Evolutionary conservation across 2,888 invertebrate species (phyloP).

Genomic region (Parnassius glacialis): DNA sequence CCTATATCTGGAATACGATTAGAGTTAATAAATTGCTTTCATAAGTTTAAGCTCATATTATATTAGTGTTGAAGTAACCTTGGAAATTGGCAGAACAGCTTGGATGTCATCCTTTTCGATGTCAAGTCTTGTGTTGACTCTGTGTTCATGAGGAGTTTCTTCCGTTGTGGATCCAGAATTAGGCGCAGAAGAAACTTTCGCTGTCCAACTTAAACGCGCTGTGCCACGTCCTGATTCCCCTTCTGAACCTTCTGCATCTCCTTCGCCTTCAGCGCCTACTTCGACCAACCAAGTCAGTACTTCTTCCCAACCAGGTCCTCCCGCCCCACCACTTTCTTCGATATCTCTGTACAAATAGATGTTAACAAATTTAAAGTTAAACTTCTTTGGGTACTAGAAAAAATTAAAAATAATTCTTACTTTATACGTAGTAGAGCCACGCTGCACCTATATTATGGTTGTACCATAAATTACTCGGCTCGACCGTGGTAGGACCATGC

Average conservation of each 20-base stretch:
- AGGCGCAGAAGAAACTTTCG: conserved; percentile 69
- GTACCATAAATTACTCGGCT: too few relatives aligned
- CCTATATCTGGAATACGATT: neutral
- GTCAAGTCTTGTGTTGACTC: conserved; percentile 91
- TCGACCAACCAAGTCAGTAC: conserved; percentile 95
- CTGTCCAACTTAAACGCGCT: conserved; percentile 93
- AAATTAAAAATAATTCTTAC: too few relatives aligned
- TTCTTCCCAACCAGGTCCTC: conserved; percentile 84
- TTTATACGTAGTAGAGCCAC: too few relatives aligned
- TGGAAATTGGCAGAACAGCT: conserved; percentile 95
- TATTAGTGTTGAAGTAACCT: conserved; percentile 78
- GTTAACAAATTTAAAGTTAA: too few relatives aligned
- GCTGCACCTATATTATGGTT: too few relatives aligned
- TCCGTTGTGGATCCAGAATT: conserved; percentile 60
- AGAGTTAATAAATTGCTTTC: too few relatives aligned
- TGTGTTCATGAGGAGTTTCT: conserved; percentile 75
- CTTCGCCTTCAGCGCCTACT: conserved; percentile 89
- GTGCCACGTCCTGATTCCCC: conserved; percentile 86
- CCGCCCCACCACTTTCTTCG: conserved; percentile 64
- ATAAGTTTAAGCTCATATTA: too few relatives aligned
- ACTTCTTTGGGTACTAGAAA: too few relatives aligned
- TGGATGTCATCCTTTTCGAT: conserved; percentile 97
- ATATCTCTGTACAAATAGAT: conserved; percentile 43
- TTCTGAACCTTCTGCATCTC: conserved; percentile 68
- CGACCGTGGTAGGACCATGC: too few relatives aligned